Percentiles rank a stretch among this genome's conserved stretches.
phyloP scores from a whole-genome alignment of 2,113 vertebrate genomes.

The Lasiurus borealis region DNA sequence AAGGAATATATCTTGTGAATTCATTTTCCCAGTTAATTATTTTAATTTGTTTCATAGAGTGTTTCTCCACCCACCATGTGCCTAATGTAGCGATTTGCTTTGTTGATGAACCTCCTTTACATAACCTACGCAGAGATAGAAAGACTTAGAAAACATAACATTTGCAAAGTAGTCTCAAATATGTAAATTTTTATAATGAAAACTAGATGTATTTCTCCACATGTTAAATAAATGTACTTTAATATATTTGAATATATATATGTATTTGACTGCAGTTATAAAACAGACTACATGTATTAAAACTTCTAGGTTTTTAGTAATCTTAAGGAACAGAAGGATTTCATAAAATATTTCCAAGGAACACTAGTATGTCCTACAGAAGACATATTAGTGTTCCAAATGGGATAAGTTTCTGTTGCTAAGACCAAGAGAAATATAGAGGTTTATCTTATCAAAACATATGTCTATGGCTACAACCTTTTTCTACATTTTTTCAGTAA shows the following conservation, averaged over 20 bases:
- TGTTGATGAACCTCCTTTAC: neutral
- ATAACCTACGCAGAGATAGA: neutral
- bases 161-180: constrained; percentile 6
- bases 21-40: neutral
- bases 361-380: neutral
- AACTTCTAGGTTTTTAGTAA: neutral
- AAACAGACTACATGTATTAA: neutral
- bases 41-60: neutral
- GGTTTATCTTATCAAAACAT: constrained; percentile 55
- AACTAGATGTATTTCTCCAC: neutral
- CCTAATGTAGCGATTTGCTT: neutral
- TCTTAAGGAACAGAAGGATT: neutral
- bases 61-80: neutral
- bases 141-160: neutral
- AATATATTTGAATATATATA: neutral
- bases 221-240: constrained; percentile 31
- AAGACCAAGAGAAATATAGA: neutral
- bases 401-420: neutral
- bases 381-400: neutral
- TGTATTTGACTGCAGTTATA: neutral
- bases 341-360: neutral
- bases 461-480: neutral
- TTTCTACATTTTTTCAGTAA: neutral
- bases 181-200: neutral
- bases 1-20: neutral